Conservation (phyloP, 2,113 vertebrate genomes). For the Menidia beryllina region DNA sequence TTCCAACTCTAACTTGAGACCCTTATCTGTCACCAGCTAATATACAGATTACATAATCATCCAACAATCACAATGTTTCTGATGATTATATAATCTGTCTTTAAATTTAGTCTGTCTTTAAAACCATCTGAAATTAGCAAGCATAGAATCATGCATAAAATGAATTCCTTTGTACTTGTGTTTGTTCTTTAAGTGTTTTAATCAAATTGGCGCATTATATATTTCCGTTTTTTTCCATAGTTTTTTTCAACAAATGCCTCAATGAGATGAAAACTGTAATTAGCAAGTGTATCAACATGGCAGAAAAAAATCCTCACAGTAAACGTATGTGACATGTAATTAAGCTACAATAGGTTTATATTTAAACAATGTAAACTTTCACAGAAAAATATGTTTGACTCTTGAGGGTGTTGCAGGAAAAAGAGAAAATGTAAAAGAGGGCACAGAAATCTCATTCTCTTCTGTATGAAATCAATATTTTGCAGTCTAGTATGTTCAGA, state of each 20-base stretch:
- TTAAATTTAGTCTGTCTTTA: too few relatives aligned
- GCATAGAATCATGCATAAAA: not conserved
- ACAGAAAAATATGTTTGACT: not conserved
- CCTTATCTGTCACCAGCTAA: not conserved
- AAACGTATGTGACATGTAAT: not conserved
- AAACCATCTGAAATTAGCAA: not conserved
- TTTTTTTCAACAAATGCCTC: not conserved
- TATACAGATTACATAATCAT: not conserved
- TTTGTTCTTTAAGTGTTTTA: not conserved
- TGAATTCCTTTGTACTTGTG: not conserved
- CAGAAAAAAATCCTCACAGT: not conserved
- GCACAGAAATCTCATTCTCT: not conserved
- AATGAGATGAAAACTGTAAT: not conserved
- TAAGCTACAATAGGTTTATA: not conserved
- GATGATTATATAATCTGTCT: too few relatives aligned
- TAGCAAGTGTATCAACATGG: not conserved
- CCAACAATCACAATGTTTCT: too few relatives aligned
- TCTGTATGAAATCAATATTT: constrained; percentile 1
- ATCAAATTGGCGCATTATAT: not conserved
- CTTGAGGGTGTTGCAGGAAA: not conserved
- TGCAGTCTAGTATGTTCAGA: constrained; percentile 3
- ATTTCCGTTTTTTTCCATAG: too few relatives aligned
- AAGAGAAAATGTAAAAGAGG: not conserved
- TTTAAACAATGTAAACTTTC: constrained; percentile 1
- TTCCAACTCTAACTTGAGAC: not conserved